These are phyloP conservation scores for Phortica variegata DNA, from an alignment of 1,140 invertebrate genomes.

Conservation along the genomic window DNA sequence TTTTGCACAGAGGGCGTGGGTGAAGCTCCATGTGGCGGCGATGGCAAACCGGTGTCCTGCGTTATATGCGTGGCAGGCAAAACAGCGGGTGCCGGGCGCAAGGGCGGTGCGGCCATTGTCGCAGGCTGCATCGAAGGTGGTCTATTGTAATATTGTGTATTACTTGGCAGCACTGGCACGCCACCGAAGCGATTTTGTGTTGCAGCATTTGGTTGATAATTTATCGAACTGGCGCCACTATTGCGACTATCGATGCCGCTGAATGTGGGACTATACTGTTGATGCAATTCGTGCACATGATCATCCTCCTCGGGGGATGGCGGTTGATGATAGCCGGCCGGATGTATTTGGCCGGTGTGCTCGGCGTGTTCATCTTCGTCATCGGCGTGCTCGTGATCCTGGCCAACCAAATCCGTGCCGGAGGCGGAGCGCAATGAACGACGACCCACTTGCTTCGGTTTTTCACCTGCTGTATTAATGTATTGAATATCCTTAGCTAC, in stretches of 20 bases:
- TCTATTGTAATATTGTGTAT: constrained; percentile 42
- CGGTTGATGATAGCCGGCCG: constrained; percentile 46
- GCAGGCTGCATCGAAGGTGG: constrained; percentile 36
- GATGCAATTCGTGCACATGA: constrained; percentile 24
- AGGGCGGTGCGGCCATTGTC: constrained; percentile 15
- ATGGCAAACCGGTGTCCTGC: constrained; percentile 49
- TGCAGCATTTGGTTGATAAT: constrained; percentile 39
- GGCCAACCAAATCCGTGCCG: constrained; percentile 52
- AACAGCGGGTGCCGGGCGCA: constrained; percentile 29
- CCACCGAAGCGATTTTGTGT: constrained; percentile 47
- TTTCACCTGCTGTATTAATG: constrained; percentile 57
- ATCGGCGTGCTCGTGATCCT: constrained; percentile 45
- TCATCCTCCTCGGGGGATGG: constrained; percentile 47
- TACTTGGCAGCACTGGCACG: constrained; percentile 47
- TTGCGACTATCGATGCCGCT: constrained; percentile 49
- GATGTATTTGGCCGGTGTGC: constrained; percentile 31
- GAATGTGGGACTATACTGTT: constrained; percentile 55
- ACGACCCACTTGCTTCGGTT: constrained; percentile 59
- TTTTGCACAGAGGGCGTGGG: constrained; percentile 51
- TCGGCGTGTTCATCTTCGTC: constrained; percentile 41
- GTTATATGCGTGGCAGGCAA: constrained; percentile 28
- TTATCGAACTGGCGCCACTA: constrained; percentile 40
- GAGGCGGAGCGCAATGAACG: constrained; percentile 57
- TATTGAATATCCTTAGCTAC: constrained; percentile 64
- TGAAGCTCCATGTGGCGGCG: constrained; percentile 45